A percentile compares a stretch with the other conserved stretches of the same genome.
Conservation (phyloP, 2,888 invertebrate species). For the Hypsopygia costalis region DNA sequence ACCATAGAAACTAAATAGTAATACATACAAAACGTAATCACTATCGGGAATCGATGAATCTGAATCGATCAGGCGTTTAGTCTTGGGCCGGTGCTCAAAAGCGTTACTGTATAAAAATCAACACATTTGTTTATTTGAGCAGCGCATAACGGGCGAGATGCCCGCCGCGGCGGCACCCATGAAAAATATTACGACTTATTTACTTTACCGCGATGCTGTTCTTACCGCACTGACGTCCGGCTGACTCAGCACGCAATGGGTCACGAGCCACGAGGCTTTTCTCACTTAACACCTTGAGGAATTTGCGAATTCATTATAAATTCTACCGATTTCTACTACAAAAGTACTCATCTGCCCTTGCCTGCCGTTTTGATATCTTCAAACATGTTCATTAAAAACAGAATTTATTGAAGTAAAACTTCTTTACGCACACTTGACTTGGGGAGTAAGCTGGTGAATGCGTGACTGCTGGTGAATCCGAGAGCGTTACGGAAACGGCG, state of each 20-base stretch:
- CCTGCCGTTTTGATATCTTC: background rate
- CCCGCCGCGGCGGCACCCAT: constrained; percentile 67
- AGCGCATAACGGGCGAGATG: constrained; percentile 59
- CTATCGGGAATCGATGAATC: constrained; percentile 43
- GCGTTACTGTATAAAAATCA: constrained; percentile 70
- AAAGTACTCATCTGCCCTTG: background rate
- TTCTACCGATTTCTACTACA: background rate
- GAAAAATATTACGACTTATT: constrained; percentile 75
- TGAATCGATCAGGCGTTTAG: background rate
- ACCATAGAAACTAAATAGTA: constrained; percentile 9
- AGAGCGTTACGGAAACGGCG: no score
- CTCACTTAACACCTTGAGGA: constrained; percentile 24
- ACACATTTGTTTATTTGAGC: constrained; percentile 72
- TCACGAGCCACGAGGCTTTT: constrained; percentile 33
- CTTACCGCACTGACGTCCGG: constrained; percentile 57
- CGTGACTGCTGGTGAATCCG: no score
- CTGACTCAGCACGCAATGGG: constrained; percentile 45
- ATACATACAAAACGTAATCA: constrained; percentile 25
- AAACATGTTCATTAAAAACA: no score
- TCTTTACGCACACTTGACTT: no score
- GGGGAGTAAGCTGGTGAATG: no score
- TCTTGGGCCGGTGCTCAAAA: constrained; percentile 38
- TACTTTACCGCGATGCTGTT: constrained; percentile 64
- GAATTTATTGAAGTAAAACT: no score
- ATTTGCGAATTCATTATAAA: constrained; percentile 6